Percentiles rank a stretch among this genome's conserved stretches.
Evolutionary conservation across 2,797 vertebrate species (phyloP).

Genomic region (Craterocephalus amniculus): DNA sequence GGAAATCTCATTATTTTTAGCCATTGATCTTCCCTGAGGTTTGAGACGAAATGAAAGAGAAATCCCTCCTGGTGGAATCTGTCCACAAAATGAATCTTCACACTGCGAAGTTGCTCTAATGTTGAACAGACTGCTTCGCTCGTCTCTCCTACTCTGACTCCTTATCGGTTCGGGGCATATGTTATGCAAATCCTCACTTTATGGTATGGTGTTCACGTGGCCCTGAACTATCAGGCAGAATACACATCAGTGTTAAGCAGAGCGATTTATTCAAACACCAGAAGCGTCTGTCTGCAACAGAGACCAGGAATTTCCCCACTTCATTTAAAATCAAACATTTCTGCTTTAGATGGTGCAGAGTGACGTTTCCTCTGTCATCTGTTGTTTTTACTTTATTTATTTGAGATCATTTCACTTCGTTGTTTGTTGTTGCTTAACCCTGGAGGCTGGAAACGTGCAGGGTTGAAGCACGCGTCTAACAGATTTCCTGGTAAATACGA

Average conservation of each 20-base stretch:
- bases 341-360: not conserved
- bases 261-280: constrained; percentile 20
- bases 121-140: constrained; percentile 39
- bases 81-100: constrained; percentile 42
- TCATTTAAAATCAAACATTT: constrained; percentile 46
- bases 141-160: constrained; percentile 12
- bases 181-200: constrained; percentile 21
- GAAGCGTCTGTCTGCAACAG: constrained; percentile 30
- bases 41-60: constrained; percentile 33
- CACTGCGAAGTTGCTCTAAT: constrained; percentile 35
- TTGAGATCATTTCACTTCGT: constrained; percentile 1
- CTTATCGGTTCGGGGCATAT: constrained; percentile 9
- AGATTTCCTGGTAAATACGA: not conserved
- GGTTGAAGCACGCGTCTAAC: not conserved
- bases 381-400: constrained; percentile 8
- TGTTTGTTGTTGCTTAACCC: constrained; percentile 5
- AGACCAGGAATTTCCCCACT: constrained; percentile 36
- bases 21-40: constrained; percentile 43
- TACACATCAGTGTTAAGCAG: constrained; percentile 37
- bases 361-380: not conserved
- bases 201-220: not conserved
- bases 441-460: not conserved
- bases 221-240: constrained; percentile 38
- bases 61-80: constrained; percentile 35
- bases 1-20: constrained; percentile 55